A percentile compares a stretch with the other conserved stretches of the same genome.
Evolutionary conservation across 2,888 invertebrate species (phyloP).

Genomic region (Lochmaea capreae): DNA sequence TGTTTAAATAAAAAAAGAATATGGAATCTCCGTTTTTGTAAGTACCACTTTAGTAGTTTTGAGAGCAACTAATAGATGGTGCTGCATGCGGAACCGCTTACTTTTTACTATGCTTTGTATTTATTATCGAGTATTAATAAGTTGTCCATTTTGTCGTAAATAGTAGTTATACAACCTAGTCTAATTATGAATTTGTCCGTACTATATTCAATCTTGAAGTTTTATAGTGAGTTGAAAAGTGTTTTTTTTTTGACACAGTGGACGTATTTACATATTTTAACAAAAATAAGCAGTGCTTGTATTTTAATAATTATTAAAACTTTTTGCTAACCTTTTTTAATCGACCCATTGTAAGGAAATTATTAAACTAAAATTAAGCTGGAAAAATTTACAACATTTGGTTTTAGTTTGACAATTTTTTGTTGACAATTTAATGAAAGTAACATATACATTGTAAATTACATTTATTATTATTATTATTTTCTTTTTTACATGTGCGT

Average conservation of each 20-base stretch:
- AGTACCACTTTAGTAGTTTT: too few relatives aligned
- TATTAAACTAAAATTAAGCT: not conserved
- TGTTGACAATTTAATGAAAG: not conserved
- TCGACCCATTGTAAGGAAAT: too few relatives aligned
- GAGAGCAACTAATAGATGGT: too few relatives aligned
- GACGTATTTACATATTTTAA: too few relatives aligned
- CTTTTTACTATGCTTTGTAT: not conserved
- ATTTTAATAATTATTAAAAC: too few relatives aligned
- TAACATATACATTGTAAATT: not conserved
- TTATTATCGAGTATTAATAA: not conserved
- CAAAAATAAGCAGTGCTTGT: too few relatives aligned
- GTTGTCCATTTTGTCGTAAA: not conserved
- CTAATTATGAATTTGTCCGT: not conserved
- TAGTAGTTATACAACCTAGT: not conserved
- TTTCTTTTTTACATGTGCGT: not conserved
- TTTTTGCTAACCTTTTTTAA: too few relatives aligned
- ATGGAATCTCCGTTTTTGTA: not conserved
- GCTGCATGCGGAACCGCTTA: not conserved
- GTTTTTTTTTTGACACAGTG: too few relatives aligned
- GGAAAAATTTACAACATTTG: too few relatives aligned
- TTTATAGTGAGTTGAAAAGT: not conserved
- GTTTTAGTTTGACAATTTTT: too few relatives aligned
- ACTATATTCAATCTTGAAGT: too few relatives aligned
- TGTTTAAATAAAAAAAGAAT: not conserved
- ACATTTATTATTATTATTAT: not conserved